phyloP scores from a whole-genome alignment of 2,797 vertebrate genomes.

The Coluber constrictor region DNA sequence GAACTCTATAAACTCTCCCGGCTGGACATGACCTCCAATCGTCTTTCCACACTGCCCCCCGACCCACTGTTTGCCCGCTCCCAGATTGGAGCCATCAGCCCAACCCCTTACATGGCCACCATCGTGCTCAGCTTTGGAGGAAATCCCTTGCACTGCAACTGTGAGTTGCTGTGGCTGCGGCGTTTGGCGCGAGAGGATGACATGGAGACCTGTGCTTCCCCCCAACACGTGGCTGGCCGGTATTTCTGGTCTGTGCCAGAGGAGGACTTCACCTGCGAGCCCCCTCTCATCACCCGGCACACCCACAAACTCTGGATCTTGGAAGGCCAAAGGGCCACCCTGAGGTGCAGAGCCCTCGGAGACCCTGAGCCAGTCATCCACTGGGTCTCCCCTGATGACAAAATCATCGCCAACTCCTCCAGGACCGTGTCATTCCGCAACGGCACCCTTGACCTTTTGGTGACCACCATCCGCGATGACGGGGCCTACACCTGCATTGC shows the following conservation, averaged over 20 bases:
- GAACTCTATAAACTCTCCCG: conserved; percentile 88
- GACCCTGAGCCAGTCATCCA: conserved; percentile 87
- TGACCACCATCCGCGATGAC: conserved; percentile 83
- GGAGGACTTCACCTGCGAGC: conserved; percentile 91
- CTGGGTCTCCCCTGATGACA: conserved; percentile 91
- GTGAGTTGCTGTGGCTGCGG: conserved; percentile 88
- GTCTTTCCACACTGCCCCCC: conserved; percentile 85
- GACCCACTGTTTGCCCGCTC: conserved; percentile 87
- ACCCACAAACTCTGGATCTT: conserved; percentile 89
- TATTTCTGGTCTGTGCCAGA: conserved; percentile 93
- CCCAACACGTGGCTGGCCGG: conserved; percentile 79
- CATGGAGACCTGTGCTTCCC: conserved; percentile 91
- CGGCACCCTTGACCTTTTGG: conserved; percentile 86
- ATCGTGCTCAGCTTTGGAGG: conserved; percentile 87
- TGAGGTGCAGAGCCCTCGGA: conserved; percentile 86
- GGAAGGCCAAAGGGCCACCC: conserved; percentile 86
- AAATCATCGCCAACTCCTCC: conserved; percentile 85
- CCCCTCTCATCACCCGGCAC: conserved; percentile 89
- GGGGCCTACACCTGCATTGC: conserved; percentile 89
- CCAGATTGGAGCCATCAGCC: conserved; percentile 82
- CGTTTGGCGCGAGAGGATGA: conserved; percentile 84
- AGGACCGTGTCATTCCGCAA: conserved; percentile 85
- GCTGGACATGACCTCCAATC: conserved; percentile 92
- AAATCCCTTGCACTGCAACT: conserved; percentile 92
- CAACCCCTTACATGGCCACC: conserved; percentile 80